A percentile compares a stretch with the other conserved stretches of the same genome.
Evolutionary conservation across 2,797 vertebrate genomes (phyloP).

Genomic region (Cossypha polioptera): DNA sequence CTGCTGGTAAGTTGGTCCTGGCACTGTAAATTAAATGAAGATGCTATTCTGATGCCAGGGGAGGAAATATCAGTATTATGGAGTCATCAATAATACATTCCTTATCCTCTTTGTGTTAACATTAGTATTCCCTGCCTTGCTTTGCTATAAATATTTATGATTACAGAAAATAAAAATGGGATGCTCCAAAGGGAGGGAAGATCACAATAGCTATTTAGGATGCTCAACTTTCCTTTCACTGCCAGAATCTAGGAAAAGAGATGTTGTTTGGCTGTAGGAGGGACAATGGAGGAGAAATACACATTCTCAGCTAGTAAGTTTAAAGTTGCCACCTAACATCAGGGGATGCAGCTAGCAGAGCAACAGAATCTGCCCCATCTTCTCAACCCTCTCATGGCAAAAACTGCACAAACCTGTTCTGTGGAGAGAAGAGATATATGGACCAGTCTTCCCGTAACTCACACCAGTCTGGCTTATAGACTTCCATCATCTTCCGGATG

Average conservation of each 20-base stretch:
- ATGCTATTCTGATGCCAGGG: background rate
- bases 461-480: slow-evolving; percentile 94
- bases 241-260: background rate
- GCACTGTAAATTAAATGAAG: background rate
- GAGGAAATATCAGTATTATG: background rate
- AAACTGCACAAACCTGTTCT: slow-evolving; percentile 88
- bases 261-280: background rate
- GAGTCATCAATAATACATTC: slow-evolving; percentile 6
- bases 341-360: background rate
- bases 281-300: background rate
- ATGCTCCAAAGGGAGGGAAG: slow-evolving; percentile 4
- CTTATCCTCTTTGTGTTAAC: slow-evolving; percentile 10
- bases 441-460: slow-evolving; percentile 94
- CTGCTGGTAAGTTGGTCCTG: background rate
- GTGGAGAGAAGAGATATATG: slow-evolving; percentile 94
- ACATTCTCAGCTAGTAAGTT: background rate
- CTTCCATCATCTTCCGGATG: slow-evolving; percentile 95
- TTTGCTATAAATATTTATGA: slow-evolving; percentile 54
- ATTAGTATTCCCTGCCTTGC: slow-evolving; percentile 20
- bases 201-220: slow-evolving; percentile 14
- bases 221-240: background rate
- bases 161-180: slow-evolving; percentile 20
- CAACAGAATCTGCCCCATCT: background rate
- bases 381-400: background rate
- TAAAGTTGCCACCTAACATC: background rate